These are phyloP conservation scores for Urocolius indicus DNA, from an alignment of 2,113 vertebrate genomes.

Conservation along the genomic window DNA sequence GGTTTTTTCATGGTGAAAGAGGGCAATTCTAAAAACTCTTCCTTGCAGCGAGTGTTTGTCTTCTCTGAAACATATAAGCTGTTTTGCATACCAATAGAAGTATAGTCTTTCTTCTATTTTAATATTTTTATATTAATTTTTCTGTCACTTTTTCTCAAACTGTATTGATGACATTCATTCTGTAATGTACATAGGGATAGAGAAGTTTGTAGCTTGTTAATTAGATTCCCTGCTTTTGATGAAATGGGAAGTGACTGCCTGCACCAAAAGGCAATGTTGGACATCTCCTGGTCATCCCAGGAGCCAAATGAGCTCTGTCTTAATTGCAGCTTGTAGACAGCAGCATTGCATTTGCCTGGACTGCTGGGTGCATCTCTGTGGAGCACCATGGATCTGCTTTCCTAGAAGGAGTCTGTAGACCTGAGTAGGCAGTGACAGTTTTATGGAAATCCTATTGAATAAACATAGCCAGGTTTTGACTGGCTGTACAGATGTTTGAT, in stretches of 20 bases:
- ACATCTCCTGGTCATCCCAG: not conserved
- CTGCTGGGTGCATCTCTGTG: not conserved
- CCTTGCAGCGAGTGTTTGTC: not conserved
- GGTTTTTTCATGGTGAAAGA: not conserved
- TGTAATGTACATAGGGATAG: not conserved
- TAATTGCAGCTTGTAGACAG: not conserved
- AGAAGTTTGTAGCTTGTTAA: not conserved
- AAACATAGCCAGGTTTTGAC: not conserved
- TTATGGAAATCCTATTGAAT: not conserved
- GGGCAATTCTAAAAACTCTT: not conserved
- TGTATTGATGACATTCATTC: not conserved
- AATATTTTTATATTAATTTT: not conserved
- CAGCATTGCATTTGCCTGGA: not conserved
- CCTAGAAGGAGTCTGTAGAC: not conserved
- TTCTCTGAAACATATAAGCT: not conserved
- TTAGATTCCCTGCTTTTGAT: not conserved
- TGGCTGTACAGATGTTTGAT: not conserved
- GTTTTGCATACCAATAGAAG: not conserved
- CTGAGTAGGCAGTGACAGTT: not conserved
- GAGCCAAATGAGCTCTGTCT: not conserved
- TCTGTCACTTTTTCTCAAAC: not conserved
- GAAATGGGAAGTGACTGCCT: not conserved
- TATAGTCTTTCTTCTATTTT: not conserved
- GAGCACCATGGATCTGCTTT: not conserved
- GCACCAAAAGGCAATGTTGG: fast-evolving